Base-by-base conservation (phyloP, 2,113 vertebrate species). In the Brienomyrus longianalis region DNA sequence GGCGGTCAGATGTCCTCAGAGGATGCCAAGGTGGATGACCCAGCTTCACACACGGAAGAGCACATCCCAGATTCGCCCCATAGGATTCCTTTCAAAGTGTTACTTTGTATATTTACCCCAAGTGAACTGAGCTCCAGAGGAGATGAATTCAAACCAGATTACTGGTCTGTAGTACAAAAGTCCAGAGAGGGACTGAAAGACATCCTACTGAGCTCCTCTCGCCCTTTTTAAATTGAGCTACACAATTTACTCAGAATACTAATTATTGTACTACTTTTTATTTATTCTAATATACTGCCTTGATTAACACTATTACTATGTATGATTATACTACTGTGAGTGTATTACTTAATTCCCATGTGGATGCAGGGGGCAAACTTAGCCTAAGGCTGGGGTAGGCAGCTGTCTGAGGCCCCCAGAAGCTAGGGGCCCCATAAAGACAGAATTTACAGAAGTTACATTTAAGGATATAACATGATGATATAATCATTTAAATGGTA, bases 81-180 rank as follows among this genome's bases (percentile, higher is more conserved):
- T 91, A 91, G 91, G 66, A 56, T 91, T 83, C 56, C 6, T 48
- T 85, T 91, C 80, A 92, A 88, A 88, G 77, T 89, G 62, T 89
- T 86, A 59, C 83, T 90, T 52, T 91, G 86, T 91, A 88, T 88
- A 91, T 91, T 92, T 90, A 90, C 88, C 17, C 80, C 35, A 45
- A 83, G 15, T 45, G 77, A 83, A 83, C 77, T 43, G 77, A 35
- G 39, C 19, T 15, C 77, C 17, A 90, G 48, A 89, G 88, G 56
- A 91, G 39, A 47, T 3, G 51, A 88, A 92, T 86, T 88, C 85
- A 86, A 88, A 90, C n/a, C 92, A 92, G 92, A 91, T 66, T 90
- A 74, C 85, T 87, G 85, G 88, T 89, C 86, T 74, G 43, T 77
- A 87, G 89, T 47, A 50, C 43, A 43, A 21, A 21, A 52, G 35